Evolutionary conservation across 2,797 vertebrate species (phyloP), one percentile per base, ranked within the genome.

Genomic region (Tamandua tetradactyla): DNA sequence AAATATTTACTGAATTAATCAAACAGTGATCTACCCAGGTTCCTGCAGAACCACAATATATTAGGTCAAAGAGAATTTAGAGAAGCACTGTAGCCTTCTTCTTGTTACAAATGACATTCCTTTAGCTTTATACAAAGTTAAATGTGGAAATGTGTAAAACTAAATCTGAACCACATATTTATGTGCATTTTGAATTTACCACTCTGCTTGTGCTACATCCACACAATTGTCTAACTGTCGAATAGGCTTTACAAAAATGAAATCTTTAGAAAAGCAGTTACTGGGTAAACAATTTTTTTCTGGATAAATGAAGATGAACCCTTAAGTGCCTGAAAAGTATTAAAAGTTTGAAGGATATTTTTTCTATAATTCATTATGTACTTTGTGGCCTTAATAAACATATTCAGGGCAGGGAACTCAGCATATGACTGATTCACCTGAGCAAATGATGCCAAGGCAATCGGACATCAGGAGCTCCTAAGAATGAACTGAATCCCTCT

Each of bases 181-280:
- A 35, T 49, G 18, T 76, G 13, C 61, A 76, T 91, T 93, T 91
- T 83, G 42, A 84, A 85, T 66, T 40, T 57, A 20, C 22, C 72
- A 40, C 25, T 52, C 2, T 52, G n/a, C 12, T 18, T 91, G 80
- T 82, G 11, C 32, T 44, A n/a, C n/a, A 27, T 49, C 1, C 57
- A 18, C 69, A 61, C 37, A 88, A 55, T 8, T 9, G 68, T 68
- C 57, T 20, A 86, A 40, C 4, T 30, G 32, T 13, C 49, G 44
- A 93, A 80, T 75, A 62, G 61, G 15, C 7, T 52, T 57, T 69
- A 62, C 35, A 79, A 89, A 68, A 78, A 8, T 62, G 25, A 61
- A 83, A 85, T 78, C 5, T 74, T 93, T 86, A 59, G 66, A 96
- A 72, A 93, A 88, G 17, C 44, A 25, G 20, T 86, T 96, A 18